A percentile compares a stretch with the other conserved stretches of the same genome.
These are phyloP conservation scores for Sapajus apella DNA, from an alignment of 2,113 vertebrate species.

Conservation along the genomic window DNA sequence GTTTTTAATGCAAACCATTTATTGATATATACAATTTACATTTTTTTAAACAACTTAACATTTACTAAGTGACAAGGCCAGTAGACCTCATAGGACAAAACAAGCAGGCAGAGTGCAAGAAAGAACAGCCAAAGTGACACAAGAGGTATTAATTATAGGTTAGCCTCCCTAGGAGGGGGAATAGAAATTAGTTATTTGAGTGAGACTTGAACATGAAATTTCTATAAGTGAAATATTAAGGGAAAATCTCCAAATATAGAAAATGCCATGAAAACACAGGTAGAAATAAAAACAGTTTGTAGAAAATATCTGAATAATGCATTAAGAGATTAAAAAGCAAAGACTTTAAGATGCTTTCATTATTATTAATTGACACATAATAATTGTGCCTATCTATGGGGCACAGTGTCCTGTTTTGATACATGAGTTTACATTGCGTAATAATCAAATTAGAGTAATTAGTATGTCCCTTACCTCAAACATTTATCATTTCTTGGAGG, in stretches of 20 bases:
- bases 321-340: not conserved
- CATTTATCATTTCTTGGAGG: not conserved
- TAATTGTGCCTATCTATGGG: not conserved
- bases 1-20: not conserved
- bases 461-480: not conserved
- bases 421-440: not conserved
- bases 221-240: not conserved
- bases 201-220: not conserved
- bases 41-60: not conserved
- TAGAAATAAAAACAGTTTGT: not conserved
- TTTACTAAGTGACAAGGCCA: not conserved
- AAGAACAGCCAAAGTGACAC: not conserved
- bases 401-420: not conserved
- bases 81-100: not conserved
- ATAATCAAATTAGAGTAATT: not conserved
- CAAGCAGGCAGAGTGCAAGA: not conserved
- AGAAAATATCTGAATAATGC: not conserved
- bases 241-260: not conserved
- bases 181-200: not conserved
- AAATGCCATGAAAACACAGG: not conserved
- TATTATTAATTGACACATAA: not conserved
- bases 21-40: not conserved
- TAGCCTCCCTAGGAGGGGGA: not conserved
- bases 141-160: not conserved
- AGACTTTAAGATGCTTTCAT: not conserved